A percentile compares a stretch with the other conserved stretches of the same genome.
These are phyloP conservation scores for Coptodon rendalli DNA, from an alignment of 2,113 vertebrate genomes.

Conservation along the genomic window DNA sequence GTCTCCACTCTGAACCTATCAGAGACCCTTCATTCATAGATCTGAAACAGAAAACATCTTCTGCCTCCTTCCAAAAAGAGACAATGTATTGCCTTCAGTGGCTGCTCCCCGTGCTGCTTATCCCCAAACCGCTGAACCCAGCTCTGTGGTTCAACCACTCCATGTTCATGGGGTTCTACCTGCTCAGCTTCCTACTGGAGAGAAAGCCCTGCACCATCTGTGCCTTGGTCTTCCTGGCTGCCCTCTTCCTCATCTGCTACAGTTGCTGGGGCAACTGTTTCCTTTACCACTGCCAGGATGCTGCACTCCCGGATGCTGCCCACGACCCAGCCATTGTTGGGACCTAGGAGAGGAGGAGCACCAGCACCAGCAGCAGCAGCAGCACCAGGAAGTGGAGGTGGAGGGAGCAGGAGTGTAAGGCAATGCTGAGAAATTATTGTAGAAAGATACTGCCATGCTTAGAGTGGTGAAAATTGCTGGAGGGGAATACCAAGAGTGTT, in stretches of 20 bases:
- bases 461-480: neutral
- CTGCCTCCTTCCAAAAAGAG: neutral
- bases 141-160: slow-evolving; percentile 99
- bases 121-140: slow-evolving; percentile 97
- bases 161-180: slow-evolving; percentile 99
- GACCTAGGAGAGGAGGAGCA: slow-evolving; percentile 72
- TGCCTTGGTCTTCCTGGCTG: slow-evolving; percentile 98
- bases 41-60: neutral
- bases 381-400: neutral
- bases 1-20: neutral
- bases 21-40: neutral
- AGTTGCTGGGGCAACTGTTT: slow-evolving; percentile 99
- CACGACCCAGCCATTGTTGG: slow-evolving; percentile 92
- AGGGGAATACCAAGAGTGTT: neutral
- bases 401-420: neutral
- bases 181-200: slow-evolving; percentile 98
- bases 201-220: slow-evolving; percentile 99
- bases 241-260: slow-evolving; percentile 97
- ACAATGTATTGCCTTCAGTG: slow-evolving; percentile 99
- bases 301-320: slow-evolving; percentile 84
- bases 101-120: slow-evolving; percentile 96
- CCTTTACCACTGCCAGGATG: slow-evolving; percentile 94
- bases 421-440: neutral
- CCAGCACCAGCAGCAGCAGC: neutral
- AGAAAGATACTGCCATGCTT: slow-evolving; percentile 27